Conservation (phyloP, 2,797 vertebrate genomes). For the Enteromius mattozi region DNA sequence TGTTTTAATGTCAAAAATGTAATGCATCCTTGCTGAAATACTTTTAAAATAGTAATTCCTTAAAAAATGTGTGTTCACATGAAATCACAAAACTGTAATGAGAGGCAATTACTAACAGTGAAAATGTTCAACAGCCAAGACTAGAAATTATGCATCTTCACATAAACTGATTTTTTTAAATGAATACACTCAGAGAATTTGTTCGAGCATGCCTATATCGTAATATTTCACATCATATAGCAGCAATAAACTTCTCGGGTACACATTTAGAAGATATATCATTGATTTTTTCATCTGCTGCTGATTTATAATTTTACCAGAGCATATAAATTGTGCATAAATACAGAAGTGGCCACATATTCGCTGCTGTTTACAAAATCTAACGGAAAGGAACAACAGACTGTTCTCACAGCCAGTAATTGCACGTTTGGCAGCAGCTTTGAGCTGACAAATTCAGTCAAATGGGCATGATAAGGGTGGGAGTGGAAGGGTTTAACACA, state of each 20-base stretch:
- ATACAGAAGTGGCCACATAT: not conserved
- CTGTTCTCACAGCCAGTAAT: constrained; percentile 16
- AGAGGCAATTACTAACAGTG: not conserved
- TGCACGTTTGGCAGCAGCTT: constrained; percentile 25
- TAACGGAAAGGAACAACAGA: constrained; percentile 7
- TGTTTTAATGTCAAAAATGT: not conserved
- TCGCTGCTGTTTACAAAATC: not conserved
- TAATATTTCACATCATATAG: not conserved
- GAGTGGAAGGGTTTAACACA: constrained; percentile 67
- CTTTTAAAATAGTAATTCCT: not conserved
- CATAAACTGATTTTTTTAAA: not conserved
- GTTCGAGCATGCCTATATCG: too few relatives aligned
- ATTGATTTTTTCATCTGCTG: not conserved
- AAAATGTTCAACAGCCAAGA: not conserved
- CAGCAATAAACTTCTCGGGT: not conserved
- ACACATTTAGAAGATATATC: not conserved
- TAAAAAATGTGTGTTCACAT: not conserved
- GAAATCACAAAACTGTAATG: not conserved
- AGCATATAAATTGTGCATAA: not conserved
- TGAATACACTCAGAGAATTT: not conserved
- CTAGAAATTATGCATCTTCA: not conserved
- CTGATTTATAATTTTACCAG: not conserved
- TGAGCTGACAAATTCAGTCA: constrained; percentile 14
- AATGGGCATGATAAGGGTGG: constrained; percentile 27
- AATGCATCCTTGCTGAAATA: not conserved